Evolutionary conservation across 2,113 vertebrate species (phyloP).

Genomic region (Gulo gulo): DNA sequence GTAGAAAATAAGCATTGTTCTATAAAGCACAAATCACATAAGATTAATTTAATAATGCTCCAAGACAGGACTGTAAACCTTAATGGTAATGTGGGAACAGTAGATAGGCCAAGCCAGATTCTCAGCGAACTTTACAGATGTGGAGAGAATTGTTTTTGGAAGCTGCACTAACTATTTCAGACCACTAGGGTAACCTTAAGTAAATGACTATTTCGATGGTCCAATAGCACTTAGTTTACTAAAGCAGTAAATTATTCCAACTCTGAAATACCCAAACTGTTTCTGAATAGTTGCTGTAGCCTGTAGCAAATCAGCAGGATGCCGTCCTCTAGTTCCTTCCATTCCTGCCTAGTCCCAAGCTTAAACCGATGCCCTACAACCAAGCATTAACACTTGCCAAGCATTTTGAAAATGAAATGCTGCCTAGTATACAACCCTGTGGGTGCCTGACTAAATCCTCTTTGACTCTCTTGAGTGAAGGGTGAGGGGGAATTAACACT

Average conservation of each 20-base stretch:
- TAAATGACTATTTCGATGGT: constrained; percentile 39
- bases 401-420: constrained; percentile 11
- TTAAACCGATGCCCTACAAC: neutral
- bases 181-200: constrained; percentile 53
- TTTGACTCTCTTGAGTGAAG: neutral
- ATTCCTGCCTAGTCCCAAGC: neutral
- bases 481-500: neutral
- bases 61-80: constrained; percentile 4
- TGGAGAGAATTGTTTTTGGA: constrained; percentile 21
- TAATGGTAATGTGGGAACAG: neutral
- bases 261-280: constrained; percentile 33
- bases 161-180: neutral
- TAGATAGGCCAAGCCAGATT: neutral
- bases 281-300: neutral
- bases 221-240: constrained; percentile 16
- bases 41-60: constrained; percentile 51
- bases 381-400: neutral
- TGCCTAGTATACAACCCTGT: neutral
- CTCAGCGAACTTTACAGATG: neutral
- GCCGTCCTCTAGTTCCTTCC: neutral
- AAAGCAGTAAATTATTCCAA: constrained; percentile 54
- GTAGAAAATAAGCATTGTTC: neutral
- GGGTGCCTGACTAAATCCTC: neutral
- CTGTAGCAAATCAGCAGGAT: neutral
- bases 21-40: constrained; percentile 24